These are phyloP conservation scores for Paralichthys olivaceus DNA, from an alignment of 2,113 vertebrate species.

Conservation along the genomic window DNA sequence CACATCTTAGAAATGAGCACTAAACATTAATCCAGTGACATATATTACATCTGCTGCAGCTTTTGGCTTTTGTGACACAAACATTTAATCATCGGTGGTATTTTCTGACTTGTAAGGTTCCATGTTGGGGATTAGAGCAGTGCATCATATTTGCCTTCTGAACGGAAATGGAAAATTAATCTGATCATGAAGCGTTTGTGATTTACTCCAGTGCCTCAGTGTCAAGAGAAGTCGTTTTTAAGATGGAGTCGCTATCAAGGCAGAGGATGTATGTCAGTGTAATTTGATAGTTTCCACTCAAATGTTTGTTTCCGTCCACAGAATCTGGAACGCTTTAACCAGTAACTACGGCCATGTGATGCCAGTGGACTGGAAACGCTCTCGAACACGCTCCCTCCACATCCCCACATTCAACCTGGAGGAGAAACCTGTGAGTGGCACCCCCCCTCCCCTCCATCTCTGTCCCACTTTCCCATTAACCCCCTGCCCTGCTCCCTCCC, in stretches of 20 bases:
- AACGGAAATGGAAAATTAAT: conserved; percentile 28
- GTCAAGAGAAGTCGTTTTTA: no score
- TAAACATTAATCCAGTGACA: background rate
- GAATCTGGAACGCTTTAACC: conserved; percentile 94
- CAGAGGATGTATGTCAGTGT: background rate
- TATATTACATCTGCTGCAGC: background rate
- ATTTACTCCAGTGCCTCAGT: no score
- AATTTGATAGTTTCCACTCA: background rate
- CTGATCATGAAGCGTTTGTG: conserved; percentile 26
- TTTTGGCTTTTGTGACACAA: background rate
- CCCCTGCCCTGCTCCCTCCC: background rate
- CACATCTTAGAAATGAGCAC: background rate
- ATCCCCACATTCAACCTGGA: conserved; percentile 87
- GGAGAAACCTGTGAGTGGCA: conserved; percentile 87
- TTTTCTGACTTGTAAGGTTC: background rate
- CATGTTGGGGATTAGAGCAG: conserved; percentile 30
- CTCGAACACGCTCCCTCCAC: conserved; percentile 87
- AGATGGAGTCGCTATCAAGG: no score
- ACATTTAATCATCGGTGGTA: conserved; percentile 1
- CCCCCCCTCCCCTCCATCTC: background rate
- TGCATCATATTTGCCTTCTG: background rate
- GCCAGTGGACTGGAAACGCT: conserved; percentile 93
- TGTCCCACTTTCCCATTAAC: conserved; percentile 38
- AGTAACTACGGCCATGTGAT: conserved; percentile 90
- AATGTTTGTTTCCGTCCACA: conserved; percentile 52